Evolutionary conservation across 2,113 vertebrate genomes (phyloP), one percentile per base, ranked within the genome.

Genomic region (Orthonyx spaldingii): DNA sequence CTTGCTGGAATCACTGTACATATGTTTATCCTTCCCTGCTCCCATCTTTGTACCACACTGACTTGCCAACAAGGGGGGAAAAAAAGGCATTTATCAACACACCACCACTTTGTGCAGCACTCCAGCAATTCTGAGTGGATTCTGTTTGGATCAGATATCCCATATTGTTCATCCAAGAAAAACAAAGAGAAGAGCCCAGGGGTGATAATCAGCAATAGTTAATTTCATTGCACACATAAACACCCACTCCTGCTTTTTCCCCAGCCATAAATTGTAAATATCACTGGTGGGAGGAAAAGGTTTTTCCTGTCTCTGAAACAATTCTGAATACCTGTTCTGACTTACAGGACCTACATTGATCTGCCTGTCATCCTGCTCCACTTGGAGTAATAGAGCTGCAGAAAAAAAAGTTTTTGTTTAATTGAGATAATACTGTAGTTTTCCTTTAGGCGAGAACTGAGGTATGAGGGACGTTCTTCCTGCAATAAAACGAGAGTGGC

Each of bases 381-480:
- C 56, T 69, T 60, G 65, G 16, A 83, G 35, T 82, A 88, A 85
- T 6, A 74, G 78, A 94, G 49, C 75, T 89, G 50, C 79, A 79
- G 65, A 64, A 83, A 90, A 87, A 56, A 64, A 9, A 27, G n/a
- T 79, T 84, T 94, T 78, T 84, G 57, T 91, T 92, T 89, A 94
- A 89, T 84, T 91, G 89, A 93, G 79, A 94, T 94, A 95, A 94
- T 84, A 92, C 24, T 97, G 87, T 96, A 5, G 72, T 86, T 82
- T 83, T 27, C 50, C 77, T 91, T 75, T 24, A 82, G 55, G 49
- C 68, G 19, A 82, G 33, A 90, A 33, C 33, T 69, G 80, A 78
- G 59, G n/a, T 42, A 53, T 50, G 85, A 89, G 44, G 27, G 26
- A 20, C 44, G 35, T 39, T 88, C 57, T n/a, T 72, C 33, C 77